A percentile compares a stretch with the other conserved stretches of the same genome.
These are phyloP conservation scores for Tringa solitaria DNA, from an alignment of 2,113 vertebrate genomes.

Conservation along the genomic window DNA sequence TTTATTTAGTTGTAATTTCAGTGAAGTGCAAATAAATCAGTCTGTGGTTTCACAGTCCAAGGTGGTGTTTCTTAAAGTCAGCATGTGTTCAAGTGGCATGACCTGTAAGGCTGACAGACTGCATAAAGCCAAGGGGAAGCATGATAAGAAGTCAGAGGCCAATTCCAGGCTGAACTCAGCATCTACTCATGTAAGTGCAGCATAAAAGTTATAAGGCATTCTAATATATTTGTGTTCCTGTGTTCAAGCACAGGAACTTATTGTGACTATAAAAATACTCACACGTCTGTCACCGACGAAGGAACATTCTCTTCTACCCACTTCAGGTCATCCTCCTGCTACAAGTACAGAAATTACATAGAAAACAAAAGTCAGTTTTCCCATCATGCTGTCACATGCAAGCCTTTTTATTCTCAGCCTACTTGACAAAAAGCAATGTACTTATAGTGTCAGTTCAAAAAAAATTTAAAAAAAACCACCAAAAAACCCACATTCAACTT, in stretches of 20 bases:
- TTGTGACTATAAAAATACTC: slow-evolving; percentile 61
- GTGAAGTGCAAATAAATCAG: neutral
- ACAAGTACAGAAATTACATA: slow-evolving; percentile 10
- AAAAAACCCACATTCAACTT: neutral
- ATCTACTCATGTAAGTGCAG: neutral
- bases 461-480: no score
- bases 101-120: neutral
- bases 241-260: neutral
- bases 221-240: neutral
- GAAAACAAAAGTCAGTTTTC: neutral
- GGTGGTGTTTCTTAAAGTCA: neutral
- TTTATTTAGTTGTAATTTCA: neutral
- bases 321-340: slow-evolving; percentile 83
- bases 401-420: neutral
- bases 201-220: neutral
- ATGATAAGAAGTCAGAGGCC: neutral
- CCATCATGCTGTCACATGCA: neutral
- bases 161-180: neutral
- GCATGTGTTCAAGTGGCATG: neutral
- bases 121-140: neutral
- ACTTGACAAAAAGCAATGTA: neutral
- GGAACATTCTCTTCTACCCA: slow-evolving; percentile 86
- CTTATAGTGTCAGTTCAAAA: neutral
- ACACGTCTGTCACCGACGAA: slow-evolving; percentile 84
- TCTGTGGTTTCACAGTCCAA: neutral